Conservation (phyloP, 2,797 vertebrate genomes). For the Micrastur ruficollis region DNA sequence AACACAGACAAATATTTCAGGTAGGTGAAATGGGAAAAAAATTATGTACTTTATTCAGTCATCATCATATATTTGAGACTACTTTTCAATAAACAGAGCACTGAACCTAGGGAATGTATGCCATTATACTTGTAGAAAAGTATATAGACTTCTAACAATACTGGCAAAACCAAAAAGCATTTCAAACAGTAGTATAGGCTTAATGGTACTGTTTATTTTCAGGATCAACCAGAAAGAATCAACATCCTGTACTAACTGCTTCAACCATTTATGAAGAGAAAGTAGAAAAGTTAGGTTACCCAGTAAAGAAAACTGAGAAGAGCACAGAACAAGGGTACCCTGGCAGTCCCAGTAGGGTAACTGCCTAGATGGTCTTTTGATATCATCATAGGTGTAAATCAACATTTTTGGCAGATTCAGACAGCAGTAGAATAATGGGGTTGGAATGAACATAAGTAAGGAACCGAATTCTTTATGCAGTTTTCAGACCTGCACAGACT, state of each 20-base stretch:
- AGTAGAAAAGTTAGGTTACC: background rate
- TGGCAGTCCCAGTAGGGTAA: background rate
- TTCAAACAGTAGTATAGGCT: background rate
- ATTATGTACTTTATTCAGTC: background rate
- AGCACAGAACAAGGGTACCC: background rate
- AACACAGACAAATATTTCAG: background rate
- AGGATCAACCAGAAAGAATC: background rate
- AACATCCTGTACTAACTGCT: background rate
- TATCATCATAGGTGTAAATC: background rate
- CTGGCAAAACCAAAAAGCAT: background rate
- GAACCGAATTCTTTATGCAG: background rate
- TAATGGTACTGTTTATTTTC: background rate
- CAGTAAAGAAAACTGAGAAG: background rate
- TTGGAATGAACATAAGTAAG: background rate
- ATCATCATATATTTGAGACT: background rate
- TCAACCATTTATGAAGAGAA: background rate
- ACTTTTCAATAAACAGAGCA: background rate
- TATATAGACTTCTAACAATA: background rate
- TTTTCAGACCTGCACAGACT: background rate
- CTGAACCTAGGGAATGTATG: background rate
- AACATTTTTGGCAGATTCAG: background rate
- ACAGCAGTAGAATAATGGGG: background rate
- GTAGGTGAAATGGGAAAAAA: background rate
- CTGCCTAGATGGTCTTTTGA: background rate
- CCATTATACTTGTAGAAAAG: background rate